A percentile compares a stretch with the other conserved stretches of the same genome.
These are phyloP conservation scores for Gastrophryne carolinensis DNA, from an alignment of 2,797 vertebrate species.

Conservation along the genomic window DNA sequence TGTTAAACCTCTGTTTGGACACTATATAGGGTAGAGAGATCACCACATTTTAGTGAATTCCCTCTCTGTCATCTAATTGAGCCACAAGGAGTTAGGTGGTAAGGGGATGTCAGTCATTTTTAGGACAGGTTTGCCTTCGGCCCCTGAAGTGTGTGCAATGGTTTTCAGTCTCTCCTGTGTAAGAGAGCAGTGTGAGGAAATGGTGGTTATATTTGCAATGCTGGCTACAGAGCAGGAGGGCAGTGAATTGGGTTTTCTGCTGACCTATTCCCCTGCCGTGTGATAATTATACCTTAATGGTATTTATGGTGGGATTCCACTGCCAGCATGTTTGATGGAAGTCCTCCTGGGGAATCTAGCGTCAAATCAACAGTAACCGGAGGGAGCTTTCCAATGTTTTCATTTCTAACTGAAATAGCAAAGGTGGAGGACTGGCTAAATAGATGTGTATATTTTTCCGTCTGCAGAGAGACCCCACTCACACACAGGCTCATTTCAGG, in stretches of 20 bases:
- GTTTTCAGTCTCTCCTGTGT: too few relatives aligned
- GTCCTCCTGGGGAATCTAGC: conserved; percentile 1
- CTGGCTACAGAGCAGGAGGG: background rate
- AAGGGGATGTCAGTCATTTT: too few relatives aligned
- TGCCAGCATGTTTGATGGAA: conserved; percentile 16
- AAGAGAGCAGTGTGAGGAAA: too few relatives aligned
- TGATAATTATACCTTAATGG: conserved; percentile 23
- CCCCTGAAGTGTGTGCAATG: too few relatives aligned
- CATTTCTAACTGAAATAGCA: conserved; percentile 8
- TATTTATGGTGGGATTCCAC: conserved; percentile 18
- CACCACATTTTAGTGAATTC: too few relatives aligned
- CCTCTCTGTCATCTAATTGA: too few relatives aligned
- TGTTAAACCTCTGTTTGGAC: too few relatives aligned
- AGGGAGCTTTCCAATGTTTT: conserved; percentile 7
- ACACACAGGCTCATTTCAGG: background rate
- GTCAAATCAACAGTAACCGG: background rate
- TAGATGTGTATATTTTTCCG: background rate
- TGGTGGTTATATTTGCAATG: too few relatives aligned
- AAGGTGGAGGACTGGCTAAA: background rate
- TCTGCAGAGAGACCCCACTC: background rate
- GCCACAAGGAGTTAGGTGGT: too few relatives aligned
- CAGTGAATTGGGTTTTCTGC: background rate
- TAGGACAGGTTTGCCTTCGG: too few relatives aligned
- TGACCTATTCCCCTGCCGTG: background rate
- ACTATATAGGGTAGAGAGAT: too few relatives aligned